Base-by-base conservation (phyloP, 2,888 invertebrate species). In the Tetheella fluctuosa region DNA sequence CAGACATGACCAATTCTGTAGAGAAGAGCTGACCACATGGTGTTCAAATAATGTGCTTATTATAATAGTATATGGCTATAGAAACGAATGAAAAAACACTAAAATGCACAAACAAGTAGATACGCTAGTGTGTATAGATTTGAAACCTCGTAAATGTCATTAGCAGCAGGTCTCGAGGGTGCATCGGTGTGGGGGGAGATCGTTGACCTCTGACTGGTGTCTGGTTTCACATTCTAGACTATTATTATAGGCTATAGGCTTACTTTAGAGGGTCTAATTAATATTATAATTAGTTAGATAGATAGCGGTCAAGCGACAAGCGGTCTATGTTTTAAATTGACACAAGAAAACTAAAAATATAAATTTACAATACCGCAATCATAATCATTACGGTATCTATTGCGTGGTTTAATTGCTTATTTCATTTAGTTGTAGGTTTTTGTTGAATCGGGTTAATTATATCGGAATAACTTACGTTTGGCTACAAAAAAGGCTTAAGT, bases 141-240 rank as follows among this genome's bases (percentile, higher is more conserved):
- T 78, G 76, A 74, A 80, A 78, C 77, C 77, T 79, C 64, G 79
- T 74, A 77, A 84, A 85, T 82, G 81, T 81, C 85, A 85, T 85
- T 85, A 86, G 81, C 67, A 73, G 75, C 71, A 69, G 73, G 75
- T 74, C 66, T 60, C 34, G 68, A 68, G 65, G 62, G 60, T 58
- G 54, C 58, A 59, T 58, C 61, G 74, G 67, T 60, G 64, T 57
- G 64, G 60, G n/a, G 58, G 69, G 59, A 67, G 79, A 76, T 77
- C 73, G 64, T 56, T 64, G 75, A 77, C 76, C 76, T 69, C 63
- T 34, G 69, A 69, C 70, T 70, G 64, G 62, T 71, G 69, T 73
- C 70, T 68, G 59, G 39, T 70, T 70, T 62, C 65, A 69, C 71
- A 71, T 77, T 64, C 67, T 65, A 71, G 69, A 61, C 60, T 59